Percentiles rank a stretch among this genome's conserved stretches.
phyloP scores from a whole-genome alignment of 1,140 invertebrate species.

The Copidosoma floridanum region DNA sequence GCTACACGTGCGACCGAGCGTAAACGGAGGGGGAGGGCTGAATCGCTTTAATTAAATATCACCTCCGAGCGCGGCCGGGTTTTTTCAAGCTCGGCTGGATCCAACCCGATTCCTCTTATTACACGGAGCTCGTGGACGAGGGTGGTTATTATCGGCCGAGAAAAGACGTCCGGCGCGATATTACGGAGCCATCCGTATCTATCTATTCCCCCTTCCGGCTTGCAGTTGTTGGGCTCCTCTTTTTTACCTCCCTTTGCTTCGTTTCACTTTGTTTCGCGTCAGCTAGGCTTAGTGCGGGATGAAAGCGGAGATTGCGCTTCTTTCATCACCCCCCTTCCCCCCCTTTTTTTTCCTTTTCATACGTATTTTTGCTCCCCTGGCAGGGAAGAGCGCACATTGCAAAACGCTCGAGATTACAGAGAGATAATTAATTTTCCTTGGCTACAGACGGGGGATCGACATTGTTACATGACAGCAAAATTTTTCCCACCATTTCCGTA shows the following conservation, averaged over 20 bases:
- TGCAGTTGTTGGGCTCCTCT: not conserved
- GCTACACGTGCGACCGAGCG: too few relatives aligned
- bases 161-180: slow-evolving; percentile 8
- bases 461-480: too few relatives aligned
- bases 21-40: not conserved
- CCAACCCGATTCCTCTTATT: slow-evolving; percentile 10
- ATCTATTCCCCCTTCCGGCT: not conserved
- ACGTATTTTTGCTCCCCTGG: too few relatives aligned
- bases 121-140: not conserved
- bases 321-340: not conserved
- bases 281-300: not conserved
- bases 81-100: not conserved
- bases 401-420: too few relatives aligned
- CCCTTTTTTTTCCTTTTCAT: too few relatives aligned
- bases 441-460: too few relatives aligned
- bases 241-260: not conserved
- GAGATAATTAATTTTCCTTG: not conserved
- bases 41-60: slow-evolving; percentile 38
- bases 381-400: too few relatives aligned
- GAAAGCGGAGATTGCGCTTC: not conserved
- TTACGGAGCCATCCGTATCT: slow-evolving; percentile 6
- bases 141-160: slow-evolving; percentile 9
- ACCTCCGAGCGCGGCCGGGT: not conserved
- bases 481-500: too few relatives aligned
- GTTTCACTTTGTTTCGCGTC: not conserved